Evolutionary conservation across 1,140 invertebrate genomes (phyloP).

Genomic region (Cheumatopsyche charites): DNA sequence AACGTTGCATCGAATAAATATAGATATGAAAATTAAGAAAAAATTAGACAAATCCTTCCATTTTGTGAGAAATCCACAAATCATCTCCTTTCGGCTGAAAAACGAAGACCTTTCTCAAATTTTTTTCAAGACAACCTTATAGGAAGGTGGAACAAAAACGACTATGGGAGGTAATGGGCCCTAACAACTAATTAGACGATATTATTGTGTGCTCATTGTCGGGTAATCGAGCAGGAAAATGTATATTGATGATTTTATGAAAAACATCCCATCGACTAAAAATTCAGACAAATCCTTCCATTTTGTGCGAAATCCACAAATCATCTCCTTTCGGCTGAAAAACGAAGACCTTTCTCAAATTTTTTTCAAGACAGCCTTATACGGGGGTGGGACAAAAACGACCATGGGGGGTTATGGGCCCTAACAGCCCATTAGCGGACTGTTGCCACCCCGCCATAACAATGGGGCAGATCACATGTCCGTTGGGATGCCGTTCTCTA

Average conservation of each 20-base stretch:
- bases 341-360: too few species aligned
- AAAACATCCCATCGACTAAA: too few species aligned
- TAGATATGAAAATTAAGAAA: too few species aligned
- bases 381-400: too few species aligned
- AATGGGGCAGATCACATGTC: constrained; percentile 39
- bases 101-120: constrained; percentile 1
- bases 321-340: too few species aligned
- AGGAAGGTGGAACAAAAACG: not conserved
- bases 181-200: not conserved
- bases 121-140: not conserved
- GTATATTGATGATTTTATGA: too few species aligned
- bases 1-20: too few species aligned
- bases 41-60: not conserved
- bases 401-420: constrained; percentile 23
- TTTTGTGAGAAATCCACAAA: too few species aligned
- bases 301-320: too few species aligned
- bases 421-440: constrained; percentile 44
- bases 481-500: constrained; percentile 3
- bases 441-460: constrained; percentile 15
- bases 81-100: too few species aligned
- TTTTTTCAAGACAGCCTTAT: too few species aligned
- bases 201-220: not conserved
- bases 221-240: not conserved
- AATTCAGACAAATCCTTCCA: too few species aligned
- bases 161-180: not conserved